Conservation (phyloP, 2,888 invertebrate genomes). For the Ceriagrion tenellum region DNA sequence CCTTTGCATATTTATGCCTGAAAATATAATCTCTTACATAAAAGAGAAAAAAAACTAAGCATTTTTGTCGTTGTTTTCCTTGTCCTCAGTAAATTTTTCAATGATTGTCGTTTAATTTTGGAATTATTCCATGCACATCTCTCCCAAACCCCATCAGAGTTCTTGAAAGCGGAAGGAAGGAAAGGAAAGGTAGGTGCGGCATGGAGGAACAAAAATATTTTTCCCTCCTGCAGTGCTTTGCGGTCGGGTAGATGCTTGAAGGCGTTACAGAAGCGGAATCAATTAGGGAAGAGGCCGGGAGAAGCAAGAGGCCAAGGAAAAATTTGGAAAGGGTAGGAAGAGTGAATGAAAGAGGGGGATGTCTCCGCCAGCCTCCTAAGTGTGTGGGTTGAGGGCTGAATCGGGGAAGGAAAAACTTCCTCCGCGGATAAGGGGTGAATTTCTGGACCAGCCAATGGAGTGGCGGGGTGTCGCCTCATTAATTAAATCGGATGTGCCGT, state of each 20-base stretch:
- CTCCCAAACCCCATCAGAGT: not conserved
- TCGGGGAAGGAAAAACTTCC: too few species aligned
- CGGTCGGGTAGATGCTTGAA: not conserved
- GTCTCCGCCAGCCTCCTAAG: not conserved
- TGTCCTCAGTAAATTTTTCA: not conserved
- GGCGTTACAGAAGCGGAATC: conserved; percentile 2
- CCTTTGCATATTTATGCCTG: not conserved
- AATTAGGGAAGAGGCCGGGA: not conserved
- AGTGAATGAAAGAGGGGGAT: not conserved
- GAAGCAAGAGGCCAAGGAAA: not conserved
- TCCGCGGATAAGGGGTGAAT: not conserved
- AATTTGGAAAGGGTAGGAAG: not conserved
- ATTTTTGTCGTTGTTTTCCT: not conserved
- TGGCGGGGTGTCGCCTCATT: not conserved
- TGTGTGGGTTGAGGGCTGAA: not conserved
- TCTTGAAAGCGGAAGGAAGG: not conserved
- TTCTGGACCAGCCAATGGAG: not conserved
- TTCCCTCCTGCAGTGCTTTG: not conserved
- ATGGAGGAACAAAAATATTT: not conserved
- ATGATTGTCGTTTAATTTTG: not conserved
- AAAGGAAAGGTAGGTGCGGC: not conserved
- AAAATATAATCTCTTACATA: not conserved
- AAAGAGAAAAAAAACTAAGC: not conserved
- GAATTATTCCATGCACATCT: not conserved
- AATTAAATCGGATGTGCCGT: not conserved